phyloP scores from a whole-genome alignment of 2,113 vertebrate species.

The Passer montanus region DNA sequence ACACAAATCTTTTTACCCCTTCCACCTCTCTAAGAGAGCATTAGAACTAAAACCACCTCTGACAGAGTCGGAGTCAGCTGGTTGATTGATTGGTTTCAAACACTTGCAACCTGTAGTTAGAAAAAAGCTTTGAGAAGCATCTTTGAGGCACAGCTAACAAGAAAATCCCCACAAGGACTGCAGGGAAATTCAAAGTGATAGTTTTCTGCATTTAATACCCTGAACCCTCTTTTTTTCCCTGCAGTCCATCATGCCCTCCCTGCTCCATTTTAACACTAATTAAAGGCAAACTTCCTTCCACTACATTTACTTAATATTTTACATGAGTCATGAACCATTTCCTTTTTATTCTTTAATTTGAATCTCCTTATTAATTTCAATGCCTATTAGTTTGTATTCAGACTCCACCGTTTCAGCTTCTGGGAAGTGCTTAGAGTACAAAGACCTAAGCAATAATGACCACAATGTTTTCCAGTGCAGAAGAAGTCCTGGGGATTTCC shows the following conservation, averaged over 20 bases:
- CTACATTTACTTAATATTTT: constrained; percentile 12
- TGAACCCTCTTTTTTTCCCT: neutral
- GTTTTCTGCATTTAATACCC: neutral
- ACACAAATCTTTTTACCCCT: neutral
- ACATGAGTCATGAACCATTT: neutral
- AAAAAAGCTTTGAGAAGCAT: neutral
- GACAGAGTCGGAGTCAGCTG: neutral
- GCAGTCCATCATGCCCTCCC: neutral
- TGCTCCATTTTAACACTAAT: neutral
- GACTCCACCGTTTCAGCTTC: neutral
- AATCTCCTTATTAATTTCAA: constrained; percentile 14
- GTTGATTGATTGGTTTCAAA: neutral
- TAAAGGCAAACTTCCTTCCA: constrained; percentile 29
- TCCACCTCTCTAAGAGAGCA: neutral
- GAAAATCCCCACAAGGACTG: neutral
- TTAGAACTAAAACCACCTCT: neutral
- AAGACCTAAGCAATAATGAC: neutral
- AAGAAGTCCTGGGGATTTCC: neutral
- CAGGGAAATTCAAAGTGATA: neutral
- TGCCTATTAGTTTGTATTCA: neutral
- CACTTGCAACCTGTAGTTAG: neutral
- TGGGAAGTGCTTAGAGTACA: neutral
- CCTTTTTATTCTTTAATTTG: neutral
- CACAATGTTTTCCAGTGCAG: neutral
- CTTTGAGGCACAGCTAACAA: neutral